Base-by-base conservation (phyloP, 92 coral and sea anemone genomes). In the Epizoanthus ramosus region DNA sequence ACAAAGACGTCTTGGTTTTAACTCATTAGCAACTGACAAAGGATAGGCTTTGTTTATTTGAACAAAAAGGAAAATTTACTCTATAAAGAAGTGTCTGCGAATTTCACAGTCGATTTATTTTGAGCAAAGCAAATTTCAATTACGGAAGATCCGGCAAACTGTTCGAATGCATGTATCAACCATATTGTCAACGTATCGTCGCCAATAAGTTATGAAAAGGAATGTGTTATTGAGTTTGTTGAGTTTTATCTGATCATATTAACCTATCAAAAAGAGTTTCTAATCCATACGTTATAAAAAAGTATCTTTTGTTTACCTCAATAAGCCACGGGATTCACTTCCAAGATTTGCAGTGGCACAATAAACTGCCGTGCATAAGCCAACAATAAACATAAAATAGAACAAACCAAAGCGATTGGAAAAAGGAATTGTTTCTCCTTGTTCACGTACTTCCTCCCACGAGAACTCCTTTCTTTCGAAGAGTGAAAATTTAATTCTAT, bases 121-220 rank as follows among this genome's bases (percentile, higher is more conserved):
- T 88, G 79, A 75, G 92, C 81, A 84, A 90, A 90, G 91, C 86
- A 84, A 88, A 90, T 88, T 88, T 75, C 92, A 90, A 90, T 90
- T 90, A 90, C 61, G 85, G 63, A 83, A 85, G 80, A 90, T 90
- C 94, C 94, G 92, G 91, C 80, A 74, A 72, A 50, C 70, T 85
- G 54, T 6, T 77, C 17, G 25, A 77, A 23, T 41, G 41, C 52
- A 37, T 77, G 53, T 41, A 77, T 61, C 58, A 61, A 41, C 17
- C 71, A 21, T 19, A 77, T 59, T 31, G 69, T 63, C 70, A 77
- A 61, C 31, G 82, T 61, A 77, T 35, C 82, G 7, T 47, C 19
- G 54, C 63, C 39, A 61, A 77, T 43, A 57, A 61, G 56, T 72
- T 72, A 72, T 63, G 57, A 61, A 77, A 59, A 63, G 82, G 82